Conservation (phyloP, 2,113 vertebrate genomes). For the Chauna torquata region DNA sequence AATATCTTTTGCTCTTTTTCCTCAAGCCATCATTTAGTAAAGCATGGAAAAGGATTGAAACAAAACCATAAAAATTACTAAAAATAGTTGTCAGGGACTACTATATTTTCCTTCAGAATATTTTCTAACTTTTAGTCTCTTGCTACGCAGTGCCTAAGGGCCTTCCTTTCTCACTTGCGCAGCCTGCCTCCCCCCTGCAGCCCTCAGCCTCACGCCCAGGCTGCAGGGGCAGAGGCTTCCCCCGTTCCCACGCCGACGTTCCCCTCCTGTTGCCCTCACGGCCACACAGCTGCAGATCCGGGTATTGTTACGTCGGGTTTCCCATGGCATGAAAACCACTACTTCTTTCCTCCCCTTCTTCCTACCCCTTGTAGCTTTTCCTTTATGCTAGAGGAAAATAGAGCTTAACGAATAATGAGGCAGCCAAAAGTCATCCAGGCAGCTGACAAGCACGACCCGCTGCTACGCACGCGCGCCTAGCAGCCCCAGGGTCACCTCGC, state of each 20-base stretch:
- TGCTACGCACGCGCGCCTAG: neutral
- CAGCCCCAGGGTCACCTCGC: neutral
- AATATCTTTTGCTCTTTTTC: constrained; percentile 3
- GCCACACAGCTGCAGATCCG: neutral
- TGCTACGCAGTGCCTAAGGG: neutral
- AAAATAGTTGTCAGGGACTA: neutral
- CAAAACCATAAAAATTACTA: neutral
- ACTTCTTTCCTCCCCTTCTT: neutral
- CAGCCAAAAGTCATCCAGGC: neutral
- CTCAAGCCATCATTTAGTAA: neutral
- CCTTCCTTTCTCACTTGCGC: neutral
- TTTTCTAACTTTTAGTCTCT: neutral
- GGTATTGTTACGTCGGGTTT: fast-evolving
- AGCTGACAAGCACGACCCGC: fast-evolving
- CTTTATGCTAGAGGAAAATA: neutral
- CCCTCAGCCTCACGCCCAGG: no score
- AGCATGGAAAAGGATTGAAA: neutral
- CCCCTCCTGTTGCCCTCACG: neutral
- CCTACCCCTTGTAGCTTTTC: neutral
- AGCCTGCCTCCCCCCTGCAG: neutral
- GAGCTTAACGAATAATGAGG: neutral
- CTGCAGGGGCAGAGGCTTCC: neutral
- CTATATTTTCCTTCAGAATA: neutral
- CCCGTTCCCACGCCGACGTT: neutral
- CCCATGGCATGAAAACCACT: neutral